Evolutionary conservation across 2,888 invertebrate genomes (phyloP), one percentile per base, ranked within the genome.

Genomic region (Caenorhabditis sp.): DNA sequence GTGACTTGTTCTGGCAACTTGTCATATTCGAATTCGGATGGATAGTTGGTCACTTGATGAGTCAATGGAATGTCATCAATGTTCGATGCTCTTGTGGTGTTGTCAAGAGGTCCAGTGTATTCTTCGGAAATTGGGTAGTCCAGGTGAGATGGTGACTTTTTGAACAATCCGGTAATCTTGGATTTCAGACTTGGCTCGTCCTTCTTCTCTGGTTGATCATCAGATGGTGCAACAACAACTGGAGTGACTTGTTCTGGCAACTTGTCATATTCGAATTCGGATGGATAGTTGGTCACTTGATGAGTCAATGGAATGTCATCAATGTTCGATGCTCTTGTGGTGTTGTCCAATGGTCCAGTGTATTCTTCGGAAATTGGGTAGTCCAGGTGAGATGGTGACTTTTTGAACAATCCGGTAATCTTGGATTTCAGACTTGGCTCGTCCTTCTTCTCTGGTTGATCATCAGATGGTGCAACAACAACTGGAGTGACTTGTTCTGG

Each of bases 371-470:
- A 37, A 4, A 65, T 37, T 26, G 58, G 64, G 23, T 58, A 59
- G 26, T 73, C 59, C 43, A 43, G 36, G 19, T 63, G 51, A n/a
- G 77, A 66, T n/a, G 69, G 62, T 8, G 58, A 60, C 60, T 69
- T 61, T 49, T 50, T 50, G 50, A 50, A 50, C 8, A 50, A 17
- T 5, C 50, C 50, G n/a, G 50, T 50, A 19, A 50, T 50, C 17
- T 50, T 50, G 4, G 50, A 50, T 19, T 50, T 50, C n/a, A 50
- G 17, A 5, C n/a, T n/a, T 50, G 14, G 50, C n/a, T 50, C 50
- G n/a, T 50, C 50, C 17, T 50, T 50, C 50, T 50, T 50, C 17
- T 50, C 50, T n/a, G n/a, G n/a, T n/a, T n/a, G n/a, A n/a, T 50
- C 50, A 5, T 50, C 50, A 10, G 19, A 4, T 19, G 4, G n/a